Base-by-base conservation (phyloP, 2,797 vertebrate species). In the Cuniculus paca region DNA sequence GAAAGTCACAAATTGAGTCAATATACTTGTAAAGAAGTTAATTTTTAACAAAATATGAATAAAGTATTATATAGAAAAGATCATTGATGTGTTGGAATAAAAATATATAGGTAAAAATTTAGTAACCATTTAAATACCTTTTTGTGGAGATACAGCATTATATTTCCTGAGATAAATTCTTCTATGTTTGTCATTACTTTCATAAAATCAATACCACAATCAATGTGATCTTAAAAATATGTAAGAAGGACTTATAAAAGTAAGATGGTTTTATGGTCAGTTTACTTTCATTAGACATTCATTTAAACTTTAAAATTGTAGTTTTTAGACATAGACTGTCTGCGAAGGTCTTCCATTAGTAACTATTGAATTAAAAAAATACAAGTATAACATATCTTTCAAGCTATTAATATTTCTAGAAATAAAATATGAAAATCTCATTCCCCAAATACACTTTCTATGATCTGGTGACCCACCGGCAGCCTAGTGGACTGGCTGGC, bases 11-110 rank as follows among this genome's bases (percentile, higher is more conserved):
- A 65, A 90, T 83, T 90, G 63, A 90, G 52, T 36, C 77, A 91
- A n/a, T 91, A 61, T 52, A n/a, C 94, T 92, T 87, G 16, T 81
- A 94, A 95, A 63, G 68, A 96, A 75, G 34, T 84, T 45, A 91
- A 45, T 80, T 94, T 81, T 81, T 92, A 95, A 86, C 26, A 94
- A 65, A 88, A 80, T 79, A 68, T 16, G 60, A 87, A 61, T 86
- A 70, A 92, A 65, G 22, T 26, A 61, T 75, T 88, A 45, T 34
- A 31, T 92, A 68, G 58, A 90, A 83, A 88, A 80, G 31, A 68
- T 61, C 1, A 63, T 61, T 77, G 52, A 74, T 88, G 14, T 86
- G 14, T n/a, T 92, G 16, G 26, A 94, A 84, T 95, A 24, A 87
- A 80, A 70, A 72, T 58, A 75, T 8, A 26, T 26, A 77, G 75